A percentile compares a stretch with the other conserved stretches of the same genome.
phyloP scores from a whole-genome alignment of 2,113 vertebrate genomes.

The Tachysurus fulvidraco region DNA sequence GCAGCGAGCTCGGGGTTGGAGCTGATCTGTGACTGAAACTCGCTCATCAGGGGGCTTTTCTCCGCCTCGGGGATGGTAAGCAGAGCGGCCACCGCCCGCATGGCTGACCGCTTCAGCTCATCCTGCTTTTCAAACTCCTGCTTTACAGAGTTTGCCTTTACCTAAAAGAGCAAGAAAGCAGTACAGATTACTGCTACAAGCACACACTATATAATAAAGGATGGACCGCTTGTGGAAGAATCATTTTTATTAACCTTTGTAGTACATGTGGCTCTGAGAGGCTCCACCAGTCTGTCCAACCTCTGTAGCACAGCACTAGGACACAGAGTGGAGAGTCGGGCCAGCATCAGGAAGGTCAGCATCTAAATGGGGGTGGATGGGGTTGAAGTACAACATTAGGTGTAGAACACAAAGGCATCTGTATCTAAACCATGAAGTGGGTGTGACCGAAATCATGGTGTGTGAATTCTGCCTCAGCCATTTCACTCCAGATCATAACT shows the following conservation, averaged over 20 bases:
- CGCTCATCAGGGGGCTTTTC: constrained; percentile 97
- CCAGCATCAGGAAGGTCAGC: constrained; percentile 98
- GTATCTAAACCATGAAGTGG: not conserved
- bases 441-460: not conserved
- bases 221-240: not conserved
- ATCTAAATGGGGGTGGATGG: constrained; percentile 73
- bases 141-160: constrained; percentile 98
- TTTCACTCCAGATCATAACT: not conserved
- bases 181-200: not conserved
- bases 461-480: not conserved
- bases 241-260: constrained; percentile 74
- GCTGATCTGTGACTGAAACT: constrained; percentile 98
- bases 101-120: constrained; percentile 95
- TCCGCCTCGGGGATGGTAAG: constrained; percentile 98
- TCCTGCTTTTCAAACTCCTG: constrained; percentile 99
- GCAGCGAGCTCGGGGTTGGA: constrained; percentile 97
- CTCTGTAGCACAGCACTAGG: constrained; percentile 96
- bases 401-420: not conserved
- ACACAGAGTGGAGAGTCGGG: constrained; percentile 91
- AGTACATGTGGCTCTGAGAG: constrained; percentile 84
- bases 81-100: constrained; percentile 96
- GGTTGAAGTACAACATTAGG: not conserved
- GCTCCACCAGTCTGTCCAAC: constrained; percentile 94
- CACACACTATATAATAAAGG: too few species aligned
- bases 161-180: constrained; percentile 70